phyloP scores from a whole-genome alignment of 1,140 invertebrate genomes.

The Drosophila insularis region DNA sequence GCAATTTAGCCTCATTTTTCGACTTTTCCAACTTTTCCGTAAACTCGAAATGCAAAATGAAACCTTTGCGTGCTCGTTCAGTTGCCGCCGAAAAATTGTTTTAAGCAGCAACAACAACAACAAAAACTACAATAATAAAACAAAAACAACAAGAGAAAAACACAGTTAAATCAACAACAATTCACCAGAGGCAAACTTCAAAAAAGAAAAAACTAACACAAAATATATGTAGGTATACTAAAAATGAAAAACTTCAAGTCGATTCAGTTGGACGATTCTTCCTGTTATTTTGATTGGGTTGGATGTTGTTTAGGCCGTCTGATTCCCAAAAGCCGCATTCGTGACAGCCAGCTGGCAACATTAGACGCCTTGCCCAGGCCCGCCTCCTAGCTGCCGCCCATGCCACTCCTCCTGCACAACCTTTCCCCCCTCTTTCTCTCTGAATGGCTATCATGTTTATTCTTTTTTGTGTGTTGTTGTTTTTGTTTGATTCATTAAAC shows the following conservation, averaged over 20 bases:
- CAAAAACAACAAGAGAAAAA: too few relatives aligned
- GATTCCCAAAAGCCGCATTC: constrained; percentile 56
- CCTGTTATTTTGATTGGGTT: constrained; percentile 52
- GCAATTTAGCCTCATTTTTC: constrained; percentile 5
- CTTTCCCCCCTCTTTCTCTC: background rate
- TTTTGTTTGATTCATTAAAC: constrained; percentile 69
- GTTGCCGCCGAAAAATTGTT: constrained; percentile 63
- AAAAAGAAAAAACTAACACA: constrained; percentile 9
- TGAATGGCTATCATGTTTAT: background rate
- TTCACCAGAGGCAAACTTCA: constrained; percentile 50
- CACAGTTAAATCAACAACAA: constrained; percentile 55
- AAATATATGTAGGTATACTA: background rate
- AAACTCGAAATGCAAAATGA: constrained; percentile 60
- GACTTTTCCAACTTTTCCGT: constrained; percentile 34
- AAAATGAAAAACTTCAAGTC: constrained; percentile 48
- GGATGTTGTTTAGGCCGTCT: constrained; percentile 40
- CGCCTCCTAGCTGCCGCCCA: background rate
- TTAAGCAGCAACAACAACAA: constrained; percentile 47
- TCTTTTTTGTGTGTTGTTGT: constrained; percentile 14
- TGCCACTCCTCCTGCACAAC: constrained; percentile 8
- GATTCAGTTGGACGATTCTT: constrained; percentile 75
- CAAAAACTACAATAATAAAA: constrained; percentile 22
- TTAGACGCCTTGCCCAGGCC: background rate
- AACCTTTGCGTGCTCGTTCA: constrained; percentile 67
- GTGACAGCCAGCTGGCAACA: constrained; percentile 67